Evolutionary conservation across 2,888 invertebrate species (phyloP), one percentile per base, ranked within the genome.

Genomic region (Amblyteles armatorius): DNA sequence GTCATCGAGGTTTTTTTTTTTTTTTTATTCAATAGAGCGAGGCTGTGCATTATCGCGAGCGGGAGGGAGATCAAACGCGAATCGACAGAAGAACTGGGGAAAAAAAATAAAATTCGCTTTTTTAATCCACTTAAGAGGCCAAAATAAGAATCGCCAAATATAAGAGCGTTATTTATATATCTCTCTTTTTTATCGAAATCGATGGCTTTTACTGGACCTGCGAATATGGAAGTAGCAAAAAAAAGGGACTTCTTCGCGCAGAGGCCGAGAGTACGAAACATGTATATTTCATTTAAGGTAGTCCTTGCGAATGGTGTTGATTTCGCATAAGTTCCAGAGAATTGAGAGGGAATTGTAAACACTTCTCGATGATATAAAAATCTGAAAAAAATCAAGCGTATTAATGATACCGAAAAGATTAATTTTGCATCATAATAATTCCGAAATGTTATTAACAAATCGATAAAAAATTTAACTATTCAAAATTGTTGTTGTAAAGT

Each of bases 41-140:
- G 84, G 84, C 84, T 85, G 84, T 85, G 84, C 82, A 82, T 76
- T 82, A 72, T 76, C 74, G 55, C 65, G 67, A 78, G 65, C 60
- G 65, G 19, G 73, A 79, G 77, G 67, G 26, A 77, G 33, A 81
- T 36, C 19, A 79, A 78, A 78, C n/a, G 67, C 40, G 52, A 44
- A 36, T 0, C 40, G 19, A 73, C 26, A 40, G 60, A 77, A 68
- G 72, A 57, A n/a, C 33, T 29, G 19, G 0, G 33, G 33, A 63
- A 72, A 29, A 68, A 63, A 6, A 16, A 33, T 6, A 36, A 36
- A 63, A 63, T 63, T 36, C n/a, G n/a, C 13, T 5, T 33, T 63
- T 33, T 63, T 36, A 9, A 22, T 19, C 40, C 11, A 40, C 6
- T 19, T 9, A n/a, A 9, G 19, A 19, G n/a, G 19, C 40, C 68